Percentiles rank a stretch among this genome's conserved stretches.
These are phyloP conservation scores for Torymus tubicola DNA, from an alignment of 2,888 invertebrate species.

Conservation along the genomic window DNA sequence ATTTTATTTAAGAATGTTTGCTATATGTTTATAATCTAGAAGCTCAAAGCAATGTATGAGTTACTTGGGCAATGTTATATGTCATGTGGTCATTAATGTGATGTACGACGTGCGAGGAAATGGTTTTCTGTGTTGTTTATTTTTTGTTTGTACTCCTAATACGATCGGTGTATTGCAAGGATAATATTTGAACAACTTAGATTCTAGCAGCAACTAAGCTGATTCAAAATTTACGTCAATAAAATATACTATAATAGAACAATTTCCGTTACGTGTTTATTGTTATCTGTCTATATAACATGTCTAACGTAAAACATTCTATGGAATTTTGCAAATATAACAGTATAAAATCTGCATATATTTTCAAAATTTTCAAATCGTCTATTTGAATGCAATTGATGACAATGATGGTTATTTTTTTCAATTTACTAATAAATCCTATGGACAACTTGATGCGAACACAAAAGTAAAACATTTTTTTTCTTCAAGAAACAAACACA, in stretches of 20 bases:
- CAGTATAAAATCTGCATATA: slow-evolving; percentile 31
- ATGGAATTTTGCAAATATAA: slow-evolving; percentile 48
- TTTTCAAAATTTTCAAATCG: slow-evolving; percentile 22
- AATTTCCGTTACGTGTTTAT: slow-evolving; percentile 17
- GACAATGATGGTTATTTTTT: slow-evolving; percentile 16
- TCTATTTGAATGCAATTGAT: background rate
- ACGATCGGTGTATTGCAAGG: slow-evolving; percentile 36
- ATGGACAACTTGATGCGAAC: slow-evolving; percentile 49
- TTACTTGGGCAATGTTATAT: slow-evolving; percentile 31
- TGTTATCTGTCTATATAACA: slow-evolving; percentile 31
- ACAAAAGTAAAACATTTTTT: slow-evolving; percentile 43
- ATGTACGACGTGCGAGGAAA: slow-evolving; percentile 47
- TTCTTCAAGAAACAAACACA: slow-evolving; percentile 46
- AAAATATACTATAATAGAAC: slow-evolving; percentile 56
- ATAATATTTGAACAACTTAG: slow-evolving; percentile 56
- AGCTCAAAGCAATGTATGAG: slow-evolving; percentile 50
- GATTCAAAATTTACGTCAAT: slow-evolving; percentile 59
- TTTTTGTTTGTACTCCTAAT: slow-evolving; percentile 36
- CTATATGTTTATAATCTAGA: slow-evolving; percentile 44
- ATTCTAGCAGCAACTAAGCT: slow-evolving; percentile 57
- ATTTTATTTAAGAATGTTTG: slow-evolving; percentile 35
- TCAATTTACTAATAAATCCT: slow-evolving; percentile 22
- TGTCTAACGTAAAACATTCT: slow-evolving; percentile 34
- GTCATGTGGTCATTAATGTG: slow-evolving; percentile 39
- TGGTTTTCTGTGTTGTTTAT: slow-evolving; percentile 24